Conservation (phyloP, 2,888 invertebrate genomes). For the Drosophila tripunctata region DNA sequence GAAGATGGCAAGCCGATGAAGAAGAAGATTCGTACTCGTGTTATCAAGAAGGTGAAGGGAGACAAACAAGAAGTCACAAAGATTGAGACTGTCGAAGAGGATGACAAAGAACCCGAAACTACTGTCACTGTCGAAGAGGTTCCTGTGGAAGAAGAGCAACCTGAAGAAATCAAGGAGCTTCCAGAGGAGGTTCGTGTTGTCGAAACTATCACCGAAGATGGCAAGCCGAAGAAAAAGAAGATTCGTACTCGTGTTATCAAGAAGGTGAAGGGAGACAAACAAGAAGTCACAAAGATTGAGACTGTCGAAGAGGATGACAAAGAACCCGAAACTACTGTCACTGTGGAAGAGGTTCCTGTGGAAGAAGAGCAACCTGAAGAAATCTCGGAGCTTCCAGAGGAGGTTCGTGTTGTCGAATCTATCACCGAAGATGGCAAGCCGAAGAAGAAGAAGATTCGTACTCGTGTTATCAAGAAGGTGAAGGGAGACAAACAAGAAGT, state of each 20-base stretch:
- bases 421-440: constrained; percentile 43
- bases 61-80: constrained; percentile 14
- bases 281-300: constrained; percentile 47
- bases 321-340: constrained; percentile 37
- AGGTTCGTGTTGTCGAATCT: constrained; percentile 36
- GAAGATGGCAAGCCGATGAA: constrained; percentile 12
- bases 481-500: constrained; percentile 50
- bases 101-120: constrained; percentile 9
- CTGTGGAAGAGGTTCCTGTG: constrained; percentile 36
- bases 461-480: constrained; percentile 47
- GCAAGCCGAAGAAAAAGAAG: constrained; percentile 41
- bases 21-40: constrained; percentile 13
- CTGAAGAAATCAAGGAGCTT: constrained; percentile 33
- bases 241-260: constrained; percentile 46
- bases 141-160: constrained; percentile 10
- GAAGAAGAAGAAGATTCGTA: constrained; percentile 42
- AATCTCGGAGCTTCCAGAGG: constrained; percentile 39
- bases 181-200: constrained; percentile 42
- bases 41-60: constrained; percentile 18
- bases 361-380: constrained; percentile 32
- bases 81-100: constrained; percentile 16
- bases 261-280: constrained; percentile 43
- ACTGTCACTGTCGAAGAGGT: constrained; percentile 13
- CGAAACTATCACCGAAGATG: constrained; percentile 38
- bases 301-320: constrained; percentile 45